Percentiles rank a stretch among this genome's conserved stretches.
These are phyloP conservation scores for Lepilemur ruficaudatus DNA, from an alignment of 2,797 vertebrate genomes.

Conservation along the genomic window DNA sequence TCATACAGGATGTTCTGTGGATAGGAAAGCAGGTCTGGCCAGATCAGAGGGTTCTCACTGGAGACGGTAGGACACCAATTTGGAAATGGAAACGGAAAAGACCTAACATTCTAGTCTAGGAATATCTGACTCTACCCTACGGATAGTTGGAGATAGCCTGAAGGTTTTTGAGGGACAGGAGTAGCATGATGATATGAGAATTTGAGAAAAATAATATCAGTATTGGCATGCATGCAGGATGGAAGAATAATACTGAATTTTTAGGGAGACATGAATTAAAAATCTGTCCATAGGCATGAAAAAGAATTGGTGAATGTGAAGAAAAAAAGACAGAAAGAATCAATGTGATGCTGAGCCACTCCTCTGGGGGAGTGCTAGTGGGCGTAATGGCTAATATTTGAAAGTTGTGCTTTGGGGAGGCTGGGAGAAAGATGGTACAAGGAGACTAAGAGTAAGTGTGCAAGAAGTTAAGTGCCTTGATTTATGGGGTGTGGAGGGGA, in stretches of 20 bases:
- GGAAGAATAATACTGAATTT: neutral
- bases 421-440: neutral
- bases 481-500: accelerated
- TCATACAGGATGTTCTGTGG: neutral
- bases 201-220: neutral
- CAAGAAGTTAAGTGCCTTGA: accelerated
- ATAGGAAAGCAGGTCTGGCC: neutral
- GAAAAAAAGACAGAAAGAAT: no score
- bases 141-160: accelerated
- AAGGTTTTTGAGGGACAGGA: neutral
- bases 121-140: neutral
- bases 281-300: no score
- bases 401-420: accelerated
- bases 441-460: neutral
- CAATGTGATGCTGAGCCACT: accelerated
- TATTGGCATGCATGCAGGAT: accelerated
- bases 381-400: accelerated
- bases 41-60: neutral
- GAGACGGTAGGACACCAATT: neutral
- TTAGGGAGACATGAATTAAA: neutral
- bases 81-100: neutral
- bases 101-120: neutral
- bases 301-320: neutral
- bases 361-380: accelerated
- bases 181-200: neutral